Evolutionary conservation across 2,888 invertebrate genomes (phyloP).

Genomic region (Euzophera pinguis): DNA sequence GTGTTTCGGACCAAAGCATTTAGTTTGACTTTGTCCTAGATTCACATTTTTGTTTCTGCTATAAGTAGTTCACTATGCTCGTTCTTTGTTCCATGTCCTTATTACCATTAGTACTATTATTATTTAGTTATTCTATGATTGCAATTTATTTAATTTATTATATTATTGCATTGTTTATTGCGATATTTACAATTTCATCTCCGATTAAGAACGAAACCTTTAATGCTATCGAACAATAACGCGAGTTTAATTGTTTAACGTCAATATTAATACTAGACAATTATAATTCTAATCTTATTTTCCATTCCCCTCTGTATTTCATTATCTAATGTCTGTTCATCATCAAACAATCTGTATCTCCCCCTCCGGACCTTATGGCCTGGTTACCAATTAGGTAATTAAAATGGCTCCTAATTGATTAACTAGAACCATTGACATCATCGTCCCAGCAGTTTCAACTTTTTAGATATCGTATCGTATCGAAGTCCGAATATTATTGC

Average conservation of each 20-base stretch:
- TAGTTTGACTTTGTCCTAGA: too few relatives aligned
- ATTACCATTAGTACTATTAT: background rate
- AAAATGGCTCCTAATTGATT: slow-evolving; percentile 10
- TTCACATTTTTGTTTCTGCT: background rate
- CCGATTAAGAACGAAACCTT: too few relatives aligned
- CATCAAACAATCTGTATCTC: slow-evolving; percentile 20
- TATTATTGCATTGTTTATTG: too few relatives aligned
- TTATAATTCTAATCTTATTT: too few relatives aligned
- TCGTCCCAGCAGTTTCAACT: too few relatives aligned
- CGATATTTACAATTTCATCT: too few relatives aligned
- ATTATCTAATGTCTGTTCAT: background rate
- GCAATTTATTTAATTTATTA: too few relatives aligned
- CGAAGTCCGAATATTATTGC: too few relatives aligned
- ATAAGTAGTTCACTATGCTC: background rate
- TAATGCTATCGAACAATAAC: too few relatives aligned
- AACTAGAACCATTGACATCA: slow-evolving; percentile 3
- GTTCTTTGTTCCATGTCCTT: background rate
- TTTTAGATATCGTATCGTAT: too few relatives aligned
- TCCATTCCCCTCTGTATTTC: background rate
- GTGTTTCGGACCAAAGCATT: background rate
- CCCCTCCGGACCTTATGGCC: slow-evolving; percentile 25
- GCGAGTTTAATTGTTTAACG: background rate
- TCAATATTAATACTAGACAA: background rate
- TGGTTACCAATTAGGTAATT: slow-evolving; percentile 25
- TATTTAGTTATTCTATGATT: too few relatives aligned